Percentiles rank a stretch among this genome's conserved stretches.
These are phyloP conservation scores for Riparia riparia DNA, from an alignment of 2,113 vertebrate genomes.

Conservation along the genomic window DNA sequence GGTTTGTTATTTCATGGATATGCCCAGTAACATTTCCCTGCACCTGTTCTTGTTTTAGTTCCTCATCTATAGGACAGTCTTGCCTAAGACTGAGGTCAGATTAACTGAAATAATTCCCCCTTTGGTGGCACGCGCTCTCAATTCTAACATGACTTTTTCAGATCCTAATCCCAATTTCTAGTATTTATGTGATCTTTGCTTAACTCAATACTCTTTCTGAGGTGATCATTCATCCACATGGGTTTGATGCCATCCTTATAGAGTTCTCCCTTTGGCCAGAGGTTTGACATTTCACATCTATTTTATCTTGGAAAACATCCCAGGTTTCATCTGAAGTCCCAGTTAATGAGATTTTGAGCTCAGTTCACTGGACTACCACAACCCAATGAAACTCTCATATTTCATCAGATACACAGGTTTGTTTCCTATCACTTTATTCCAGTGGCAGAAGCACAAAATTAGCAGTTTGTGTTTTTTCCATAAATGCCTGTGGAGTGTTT, in stretches of 20 bases:
- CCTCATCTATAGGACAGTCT: neutral
- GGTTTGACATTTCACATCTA: neutral
- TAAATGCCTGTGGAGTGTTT: neutral
- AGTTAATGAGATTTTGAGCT: neutral
- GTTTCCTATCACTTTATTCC: neutral
- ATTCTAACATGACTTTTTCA: neutral
- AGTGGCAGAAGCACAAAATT: neutral
- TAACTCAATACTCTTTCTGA: neutral
- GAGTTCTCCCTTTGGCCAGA: neutral
- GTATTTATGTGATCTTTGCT: neutral
- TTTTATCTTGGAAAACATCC: neutral
- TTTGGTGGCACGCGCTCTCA: neutral
- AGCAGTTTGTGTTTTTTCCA: neutral
- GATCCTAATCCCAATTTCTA: neutral
- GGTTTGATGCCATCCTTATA: neutral
- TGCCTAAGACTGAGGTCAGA: neutral
- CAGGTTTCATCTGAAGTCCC: neutral
- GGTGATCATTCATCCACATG: neutral
- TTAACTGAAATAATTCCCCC: neutral
- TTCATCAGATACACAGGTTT: neutral
- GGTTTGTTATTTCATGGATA: neutral
- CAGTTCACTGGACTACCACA: neutral
- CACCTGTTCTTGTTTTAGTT: conserved; percentile 25
- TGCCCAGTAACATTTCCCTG: neutral
- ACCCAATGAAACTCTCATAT: neutral